Evolutionary conservation across 2,888 invertebrate genomes (phyloP).

Genomic region (Nycteola revayana): DNA sequence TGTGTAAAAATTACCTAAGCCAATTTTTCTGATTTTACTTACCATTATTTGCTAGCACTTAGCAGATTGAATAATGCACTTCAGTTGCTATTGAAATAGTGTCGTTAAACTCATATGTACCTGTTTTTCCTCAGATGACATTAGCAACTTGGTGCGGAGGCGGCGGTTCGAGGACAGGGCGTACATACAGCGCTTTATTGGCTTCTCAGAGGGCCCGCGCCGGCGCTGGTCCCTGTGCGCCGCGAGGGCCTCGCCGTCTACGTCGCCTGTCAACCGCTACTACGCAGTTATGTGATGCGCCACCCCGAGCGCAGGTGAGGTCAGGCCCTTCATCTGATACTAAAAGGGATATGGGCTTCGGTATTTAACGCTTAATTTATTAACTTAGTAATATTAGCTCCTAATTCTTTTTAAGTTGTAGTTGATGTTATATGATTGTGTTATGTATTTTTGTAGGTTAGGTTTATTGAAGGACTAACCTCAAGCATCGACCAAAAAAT

Average conservation of each 20-base stretch:
- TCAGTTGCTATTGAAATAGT: no score
- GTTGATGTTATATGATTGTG: no score
- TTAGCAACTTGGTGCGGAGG: constrained; percentile 65
- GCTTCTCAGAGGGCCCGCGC: constrained; percentile 44
- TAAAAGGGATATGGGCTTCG: constrained; percentile 32
- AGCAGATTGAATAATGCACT: no score
- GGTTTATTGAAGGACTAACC: no score
- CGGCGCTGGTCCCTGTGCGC: constrained; percentile 40
- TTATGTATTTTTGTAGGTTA: no score
- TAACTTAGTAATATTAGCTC: no score
- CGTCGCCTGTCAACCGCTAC: constrained; percentile 66
- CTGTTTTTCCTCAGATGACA: constrained; percentile 70
- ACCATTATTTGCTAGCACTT: no score
- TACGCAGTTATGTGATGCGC: constrained; percentile 65
- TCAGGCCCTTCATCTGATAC: constrained; percentile 46
- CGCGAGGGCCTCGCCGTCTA: constrained; percentile 49
- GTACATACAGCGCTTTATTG: constrained; percentile 50
- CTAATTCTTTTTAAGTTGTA: no score
- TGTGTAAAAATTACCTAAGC: no score
- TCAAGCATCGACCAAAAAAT: no score
- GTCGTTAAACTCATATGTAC: no score
- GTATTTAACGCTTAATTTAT: constrained; percentile 25
- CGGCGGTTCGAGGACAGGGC: constrained; percentile 55
- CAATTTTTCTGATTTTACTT: no score
- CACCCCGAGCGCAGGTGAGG: constrained; percentile 77